Evolutionary conservation across 2,797 vertebrate genomes (phyloP), one percentile per base, ranked within the genome.

Genomic region (Fratercula arctica): DNA sequence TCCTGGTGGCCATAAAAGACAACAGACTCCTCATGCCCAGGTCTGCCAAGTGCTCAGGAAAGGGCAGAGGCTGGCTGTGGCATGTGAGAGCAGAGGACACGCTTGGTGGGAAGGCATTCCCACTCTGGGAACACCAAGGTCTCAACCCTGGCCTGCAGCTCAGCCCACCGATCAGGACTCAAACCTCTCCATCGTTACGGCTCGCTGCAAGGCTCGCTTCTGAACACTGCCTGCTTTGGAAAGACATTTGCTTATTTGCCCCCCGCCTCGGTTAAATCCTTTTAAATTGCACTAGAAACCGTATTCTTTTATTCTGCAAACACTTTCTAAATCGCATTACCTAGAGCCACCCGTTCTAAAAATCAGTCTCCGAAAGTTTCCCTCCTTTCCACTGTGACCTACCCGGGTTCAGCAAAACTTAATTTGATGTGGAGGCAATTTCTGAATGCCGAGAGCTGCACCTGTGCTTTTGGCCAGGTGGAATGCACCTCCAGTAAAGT

Each of bases 401-500:
- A 26, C 76, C 45, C 11, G 23, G 37, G 35, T 66, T 82, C 87
- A 90, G 87, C 45, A 82, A 97, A 97, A 91, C 83, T 72, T 87
- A 79, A 92, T 81, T 78, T 93, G 88, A 92, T 92, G 89, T 81
- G 96, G 94, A 97, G 89, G 93, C 75, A 90, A 89, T 93, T 96
- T 94, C 92, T 92, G 93, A 96, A 69, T 0, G 57, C 69, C 46
- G 8, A 95, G 95, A 95, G 92, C 90, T 97, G 97, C 97, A 98
- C 96, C 97, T 97, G 97, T 94, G 96, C 82, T 94, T 73, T 53
- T 96, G 94, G 90, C 96, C 97, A 96, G 94, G 72, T 88, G 83
- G 96, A 95, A 87, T 93, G 94, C 94, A 97, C 97, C 96, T 96
- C 97, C 94, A 96, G 87, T 93, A 93, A 98, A 97, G 96, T 57